Conservation (phyloP, 2,113 vertebrate genomes). For the Heteronetta atricapilla region DNA sequence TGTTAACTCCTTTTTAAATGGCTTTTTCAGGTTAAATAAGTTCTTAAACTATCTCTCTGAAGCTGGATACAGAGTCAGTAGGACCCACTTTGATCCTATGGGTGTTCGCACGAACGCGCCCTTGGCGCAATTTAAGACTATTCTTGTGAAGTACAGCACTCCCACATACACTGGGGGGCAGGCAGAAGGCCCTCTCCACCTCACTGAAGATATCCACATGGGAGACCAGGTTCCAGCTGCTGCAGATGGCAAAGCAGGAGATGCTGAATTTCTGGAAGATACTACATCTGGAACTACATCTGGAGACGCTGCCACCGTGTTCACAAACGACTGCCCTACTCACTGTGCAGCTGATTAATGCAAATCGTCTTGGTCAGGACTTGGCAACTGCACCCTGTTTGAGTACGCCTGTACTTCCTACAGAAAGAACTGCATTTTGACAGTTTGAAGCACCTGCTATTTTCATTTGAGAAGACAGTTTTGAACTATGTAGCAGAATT, state of each 20-base stretch:
- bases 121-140: slow-evolving; percentile 87
- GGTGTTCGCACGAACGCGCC: slow-evolving; percentile 92
- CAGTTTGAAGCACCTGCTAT: neutral
- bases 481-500: neutral
- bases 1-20: neutral
- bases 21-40: slow-evolving; percentile 87
- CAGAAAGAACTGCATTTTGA: neutral
- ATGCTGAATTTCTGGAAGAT: neutral
- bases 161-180: slow-evolving; percentile 80
- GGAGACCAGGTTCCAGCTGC: slow-evolving; percentile 25
- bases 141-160: slow-evolving; percentile 90
- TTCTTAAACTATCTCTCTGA: slow-evolving; percentile 91
- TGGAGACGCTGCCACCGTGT: fast-evolving
- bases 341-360: neutral
- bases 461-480: neutral
- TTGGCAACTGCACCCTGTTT: neutral
- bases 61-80: slow-evolving; percentile 92
- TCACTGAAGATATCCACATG: slow-evolving; percentile 44
- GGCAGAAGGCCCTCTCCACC: slow-evolving; percentile 49
- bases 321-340: neutral
- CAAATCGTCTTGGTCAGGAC: neutral
- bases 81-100: slow-evolving; percentile 97
- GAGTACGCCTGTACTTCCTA: neutral
- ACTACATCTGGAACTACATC: neutral
- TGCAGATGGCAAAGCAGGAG: neutral